These are phyloP conservation scores for Cavia aperea DNA, from an alignment of 2,113 vertebrate species.

Conservation along the genomic window DNA sequence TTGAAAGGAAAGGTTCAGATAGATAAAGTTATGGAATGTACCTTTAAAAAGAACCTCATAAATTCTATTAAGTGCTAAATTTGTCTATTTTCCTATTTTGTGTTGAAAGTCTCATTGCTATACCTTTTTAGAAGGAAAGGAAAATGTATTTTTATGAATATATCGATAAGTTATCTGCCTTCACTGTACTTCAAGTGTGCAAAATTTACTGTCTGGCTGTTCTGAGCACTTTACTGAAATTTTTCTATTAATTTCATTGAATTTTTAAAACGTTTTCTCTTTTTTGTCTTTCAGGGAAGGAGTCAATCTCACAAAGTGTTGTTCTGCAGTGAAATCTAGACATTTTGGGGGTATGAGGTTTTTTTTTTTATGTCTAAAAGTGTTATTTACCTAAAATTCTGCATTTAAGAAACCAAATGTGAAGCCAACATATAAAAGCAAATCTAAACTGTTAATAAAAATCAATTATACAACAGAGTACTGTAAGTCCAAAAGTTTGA, in stretches of 20 bases:
- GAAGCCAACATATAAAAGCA: not conserved
- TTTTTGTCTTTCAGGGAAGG: constrained; percentile 8
- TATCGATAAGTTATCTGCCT: constrained; percentile 56
- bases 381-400: not conserved
- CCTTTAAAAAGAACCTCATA: constrained; percentile 56
- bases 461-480: not conserved
- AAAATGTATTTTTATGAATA: constrained; percentile 69
- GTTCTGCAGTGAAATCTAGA: not conserved
- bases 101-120: constrained; percentile 70
- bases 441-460: not conserved
- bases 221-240: constrained; percentile 55
- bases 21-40: constrained; percentile 43
- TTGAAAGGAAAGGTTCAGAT: constrained; percentile 60
- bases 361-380: not conserved
- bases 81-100: constrained; percentile 65
- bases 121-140: constrained; percentile 65
- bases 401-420: not conserved
- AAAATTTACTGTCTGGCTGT: constrained; percentile 50
- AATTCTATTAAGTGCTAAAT: constrained; percentile 59
- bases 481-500: not conserved
- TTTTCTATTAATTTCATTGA: constrained; percentile 60
- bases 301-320: not conserved
- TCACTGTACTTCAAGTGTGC: constrained; percentile 29
- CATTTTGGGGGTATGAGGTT: not conserved
- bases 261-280: not conserved